Evolutionary conservation across 2,797 vertebrate species (phyloP), one percentile per base, ranked within the genome.

Genomic region (Mormyrus hasselquistii): DNA sequence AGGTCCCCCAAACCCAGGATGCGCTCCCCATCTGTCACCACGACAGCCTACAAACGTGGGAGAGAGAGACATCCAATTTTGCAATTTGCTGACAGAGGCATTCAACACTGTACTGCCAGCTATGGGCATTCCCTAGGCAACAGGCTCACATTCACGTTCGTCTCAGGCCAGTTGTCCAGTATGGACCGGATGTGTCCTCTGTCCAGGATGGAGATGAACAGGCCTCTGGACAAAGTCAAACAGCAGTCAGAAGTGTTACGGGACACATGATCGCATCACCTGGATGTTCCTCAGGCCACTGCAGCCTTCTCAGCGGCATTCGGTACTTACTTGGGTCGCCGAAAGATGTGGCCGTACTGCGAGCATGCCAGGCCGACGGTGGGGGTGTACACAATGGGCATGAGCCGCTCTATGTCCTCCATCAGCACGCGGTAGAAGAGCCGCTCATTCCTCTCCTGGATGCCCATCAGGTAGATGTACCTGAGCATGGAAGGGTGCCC

Each of bases 301-400:
- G n/a, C 49, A 25, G 38, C 76, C 76, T 16, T 50, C 8, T 50
- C 0, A 12, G 44, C 0, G 8, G 82, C 8, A 44, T 6, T 9
- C 4, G 82, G 14, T 53, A 34, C 97, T 97, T 96, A 99, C 98
- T 98, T 99, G 82, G 98, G 98, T 92, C 98, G 96, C 92, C 98
- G 96, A 93, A 99, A 99, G 93, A 99, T 99, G 93, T 99, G 97
- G 34, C 98, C 98, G 1, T 99, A 99, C 19, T 99, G 98, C 14
- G 97, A 96, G 92, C 98, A 99, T 55, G 98, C 98, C 62, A 99
- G 95, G 19, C 98, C 98, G 2, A 99, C 98, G 0, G 98, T 99
- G 1, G 98, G 98, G 0, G 98, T 99, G 93, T 99, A 99, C 0
- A 99, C 98, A n/a, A 99, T 99, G 0, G 98, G 98, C 98, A 99